Evolutionary conservation across 1,140 invertebrate genomes (phyloP), one percentile per base, ranked within the genome.

Genomic region (Drosophila nebulosa): DNA sequence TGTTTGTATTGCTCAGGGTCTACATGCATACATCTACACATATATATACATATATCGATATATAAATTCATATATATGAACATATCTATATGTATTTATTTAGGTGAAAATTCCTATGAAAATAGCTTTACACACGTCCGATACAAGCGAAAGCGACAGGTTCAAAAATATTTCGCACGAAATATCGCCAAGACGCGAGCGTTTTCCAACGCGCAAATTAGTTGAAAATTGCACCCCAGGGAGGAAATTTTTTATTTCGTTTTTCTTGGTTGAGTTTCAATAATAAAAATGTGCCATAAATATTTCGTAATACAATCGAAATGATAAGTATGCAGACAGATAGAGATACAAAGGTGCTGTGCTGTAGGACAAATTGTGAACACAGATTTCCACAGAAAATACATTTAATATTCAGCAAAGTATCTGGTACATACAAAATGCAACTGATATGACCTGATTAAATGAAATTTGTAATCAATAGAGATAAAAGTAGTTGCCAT

Each of bases 51-150:
- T 10, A 9, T 42, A 46, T 21, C 39, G n/a, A 42, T 46, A 46
- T 21, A 42, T 16, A 22, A 18, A 30, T 39, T 60, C 30, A 39
- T 51, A 55, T 51, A 55, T 46, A 55, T 69, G 67, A 69, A 24
- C 42, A 52, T 50, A 51, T 32, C 32, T 59, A 42, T 46, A 35
- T 14, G 27, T 73, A 61, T 69, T 67, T 75, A 81, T 86, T 78
- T 81, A 78, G 78, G 74, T 78, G 59, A 64, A 86, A 86, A 85
- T 81, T 85, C 70, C 83, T 75, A 21, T 59, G 69, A 75, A 85
- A 78, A 85, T 71, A 60, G 74, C 74, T 32, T 12, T 79, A 78
- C 71, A 67, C 36, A 32, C 57, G 36, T 58, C 74, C 53, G 10
- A 64, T 66, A 53, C 67, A 74, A 74, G 39, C 71, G 42, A 64